These are phyloP conservation scores for Syncerus caffer DNA, from an alignment of 2,797 vertebrate species.

Conservation along the genomic window DNA sequence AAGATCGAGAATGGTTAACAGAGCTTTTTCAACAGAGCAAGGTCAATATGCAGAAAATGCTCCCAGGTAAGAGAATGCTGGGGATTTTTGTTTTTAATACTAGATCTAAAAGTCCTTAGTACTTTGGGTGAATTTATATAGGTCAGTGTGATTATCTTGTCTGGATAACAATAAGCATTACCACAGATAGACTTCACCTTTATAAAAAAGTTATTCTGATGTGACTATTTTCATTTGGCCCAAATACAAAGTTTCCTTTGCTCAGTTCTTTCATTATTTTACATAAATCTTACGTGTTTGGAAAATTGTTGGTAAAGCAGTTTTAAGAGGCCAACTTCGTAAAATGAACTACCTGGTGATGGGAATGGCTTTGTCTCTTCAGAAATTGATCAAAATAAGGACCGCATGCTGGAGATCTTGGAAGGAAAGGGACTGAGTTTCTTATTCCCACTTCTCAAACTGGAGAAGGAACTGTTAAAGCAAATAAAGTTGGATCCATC, in stretches of 20 bases:
- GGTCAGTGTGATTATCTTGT: not conserved
- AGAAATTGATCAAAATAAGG: conserved; percentile 99
- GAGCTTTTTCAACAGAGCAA: conserved; percentile 98
- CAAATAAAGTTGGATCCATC: conserved; percentile 97
- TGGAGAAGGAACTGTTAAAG: conserved; percentile 98
- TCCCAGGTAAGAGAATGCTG: conserved; percentile 89
- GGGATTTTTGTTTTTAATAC: not conserved
- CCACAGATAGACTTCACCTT: not conserved
- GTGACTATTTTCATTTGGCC: not conserved
- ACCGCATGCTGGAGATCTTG: conserved; percentile 98
- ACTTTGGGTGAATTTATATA: not conserved
- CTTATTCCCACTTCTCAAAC: conserved; percentile 97
- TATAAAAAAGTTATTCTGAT: not conserved
- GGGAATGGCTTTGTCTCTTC: not conserved
- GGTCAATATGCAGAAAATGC: conserved; percentile 99
- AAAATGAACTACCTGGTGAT: not conserved
- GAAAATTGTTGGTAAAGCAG: not conserved
- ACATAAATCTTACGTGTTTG: not conserved
- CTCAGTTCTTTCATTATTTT: not conserved
- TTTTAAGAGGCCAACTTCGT: not conserved
- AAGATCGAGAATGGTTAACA: conserved; percentile 96
- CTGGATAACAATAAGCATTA: not conserved
- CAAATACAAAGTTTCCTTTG: not conserved
- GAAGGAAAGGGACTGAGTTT: conserved; percentile 98
- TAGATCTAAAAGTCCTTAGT: not conserved